Percentiles rank a stretch among this genome's conserved stretches.
phyloP scores from a whole-genome alignment of 2,113 vertebrate genomes.

The Pandion haliaetus region DNA sequence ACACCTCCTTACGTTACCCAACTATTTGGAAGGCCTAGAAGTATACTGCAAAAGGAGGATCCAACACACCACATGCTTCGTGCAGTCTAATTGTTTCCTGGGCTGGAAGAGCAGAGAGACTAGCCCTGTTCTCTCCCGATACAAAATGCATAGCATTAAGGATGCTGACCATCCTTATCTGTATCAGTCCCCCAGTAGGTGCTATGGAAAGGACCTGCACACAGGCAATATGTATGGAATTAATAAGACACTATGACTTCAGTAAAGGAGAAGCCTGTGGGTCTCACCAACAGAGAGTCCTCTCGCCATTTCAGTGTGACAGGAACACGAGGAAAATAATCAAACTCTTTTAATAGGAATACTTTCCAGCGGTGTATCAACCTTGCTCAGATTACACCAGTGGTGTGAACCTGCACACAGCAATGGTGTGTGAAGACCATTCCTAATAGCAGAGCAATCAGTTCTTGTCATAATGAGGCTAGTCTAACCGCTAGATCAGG shows the following conservation, averaged over 20 bases:
- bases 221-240: background rate
- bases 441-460: background rate
- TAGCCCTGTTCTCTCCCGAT: background rate
- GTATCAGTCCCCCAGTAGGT: background rate
- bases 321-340: background rate
- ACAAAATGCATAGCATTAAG: background rate
- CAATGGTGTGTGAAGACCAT: background rate
- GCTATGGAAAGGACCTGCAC: background rate
- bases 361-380: background rate
- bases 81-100: background rate
- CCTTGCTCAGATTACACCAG: background rate
- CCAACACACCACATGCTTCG: accelerated
- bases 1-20: background rate
- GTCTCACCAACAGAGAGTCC: background rate
- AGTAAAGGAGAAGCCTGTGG: background rate
- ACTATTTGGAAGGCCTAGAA: background rate
- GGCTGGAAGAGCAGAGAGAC: background rate
- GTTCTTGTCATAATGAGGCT: background rate
- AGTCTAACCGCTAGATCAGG: background rate
- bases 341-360: background rate
- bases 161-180: background rate
- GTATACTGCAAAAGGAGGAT: background rate
- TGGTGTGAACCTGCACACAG: background rate
- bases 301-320: background rate
- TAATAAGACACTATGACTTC: background rate